Evolutionary conservation across 2,888 invertebrate species (phyloP).

Genomic region (Lepeophtheirus nordmannii): DNA sequence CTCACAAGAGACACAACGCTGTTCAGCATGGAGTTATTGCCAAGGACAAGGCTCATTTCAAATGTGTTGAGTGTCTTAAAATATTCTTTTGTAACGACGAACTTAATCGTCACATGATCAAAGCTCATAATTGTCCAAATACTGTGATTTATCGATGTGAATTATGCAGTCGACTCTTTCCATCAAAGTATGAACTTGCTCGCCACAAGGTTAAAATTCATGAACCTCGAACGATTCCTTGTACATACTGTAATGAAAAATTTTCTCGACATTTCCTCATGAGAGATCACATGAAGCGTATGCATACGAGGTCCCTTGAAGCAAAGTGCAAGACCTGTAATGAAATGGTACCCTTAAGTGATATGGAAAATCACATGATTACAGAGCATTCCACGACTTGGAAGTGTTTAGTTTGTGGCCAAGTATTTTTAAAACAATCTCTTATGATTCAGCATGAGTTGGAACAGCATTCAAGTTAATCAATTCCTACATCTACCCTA

Average conservation of each 20-base stretch:
- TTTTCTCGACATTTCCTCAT: background rate
- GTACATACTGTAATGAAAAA: background rate
- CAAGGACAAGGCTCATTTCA: background rate
- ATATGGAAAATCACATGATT: background rate
- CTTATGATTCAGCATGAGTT: background rate
- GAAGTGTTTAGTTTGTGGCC: background rate
- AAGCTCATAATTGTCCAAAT: background rate
- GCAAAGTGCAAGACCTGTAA: background rate
- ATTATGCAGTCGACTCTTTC: background rate
- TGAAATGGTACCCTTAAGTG: background rate
- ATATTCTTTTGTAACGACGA: background rate
- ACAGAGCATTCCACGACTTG: background rate
- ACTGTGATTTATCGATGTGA: background rate
- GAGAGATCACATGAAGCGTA: background rate
- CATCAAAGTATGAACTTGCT: background rate
- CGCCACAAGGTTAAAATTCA: background rate
- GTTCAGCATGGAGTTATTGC: background rate
- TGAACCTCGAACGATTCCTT: background rate
- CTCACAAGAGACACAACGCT: background rate
- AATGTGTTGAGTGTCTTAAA: background rate
- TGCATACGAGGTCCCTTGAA: background rate
- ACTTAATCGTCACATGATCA: background rate
- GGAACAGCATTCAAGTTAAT: background rate
- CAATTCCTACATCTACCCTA: no score
- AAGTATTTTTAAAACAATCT: background rate